These are phyloP conservation scores for Tokudaia tokunoshimensis DNA, from an alignment of 2,797 vertebrate species.

Conservation along the genomic window DNA sequence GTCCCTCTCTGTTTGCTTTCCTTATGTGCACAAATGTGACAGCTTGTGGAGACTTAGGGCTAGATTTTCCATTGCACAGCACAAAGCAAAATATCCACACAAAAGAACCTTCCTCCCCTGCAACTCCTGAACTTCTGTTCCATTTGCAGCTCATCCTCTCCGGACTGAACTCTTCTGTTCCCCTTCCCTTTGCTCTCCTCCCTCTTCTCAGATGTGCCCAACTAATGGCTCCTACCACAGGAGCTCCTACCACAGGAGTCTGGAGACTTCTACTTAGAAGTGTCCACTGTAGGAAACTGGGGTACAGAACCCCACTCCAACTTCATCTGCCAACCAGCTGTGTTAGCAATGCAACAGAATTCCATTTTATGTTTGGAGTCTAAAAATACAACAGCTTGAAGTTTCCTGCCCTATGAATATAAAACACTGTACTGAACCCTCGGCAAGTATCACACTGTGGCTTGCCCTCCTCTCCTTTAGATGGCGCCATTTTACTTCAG, in stretches of 20 bases:
- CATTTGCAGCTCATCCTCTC: not conserved
- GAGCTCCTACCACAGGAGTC: not conserved
- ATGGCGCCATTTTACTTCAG: conserved; percentile 87
- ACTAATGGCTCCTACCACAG: not conserved
- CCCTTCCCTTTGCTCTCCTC: too few relatives aligned
- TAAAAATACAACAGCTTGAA: not conserved
- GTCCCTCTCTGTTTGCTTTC: not conserved
- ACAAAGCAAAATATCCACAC: not conserved
- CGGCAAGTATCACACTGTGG: not conserved
- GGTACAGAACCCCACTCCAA: not conserved
- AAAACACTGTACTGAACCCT: not conserved
- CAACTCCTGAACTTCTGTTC: not conserved
- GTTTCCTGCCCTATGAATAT: not conserved
- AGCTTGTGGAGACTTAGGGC: not conserved
- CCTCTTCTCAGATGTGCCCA: not conserved
- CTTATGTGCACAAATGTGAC: not conserved
- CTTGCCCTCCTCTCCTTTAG: conserved; percentile 86
- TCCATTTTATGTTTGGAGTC: not conserved
- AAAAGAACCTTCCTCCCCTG: not conserved
- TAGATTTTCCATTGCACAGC: not conserved
- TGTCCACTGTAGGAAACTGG: not conserved
- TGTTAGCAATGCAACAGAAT: not conserved
- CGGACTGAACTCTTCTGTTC: rapidly evolving
- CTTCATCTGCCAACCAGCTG: not conserved
- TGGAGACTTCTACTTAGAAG: not conserved